Base-by-base conservation (phyloP, 2,888 invertebrate species). In the Philereme vetulata region DNA sequence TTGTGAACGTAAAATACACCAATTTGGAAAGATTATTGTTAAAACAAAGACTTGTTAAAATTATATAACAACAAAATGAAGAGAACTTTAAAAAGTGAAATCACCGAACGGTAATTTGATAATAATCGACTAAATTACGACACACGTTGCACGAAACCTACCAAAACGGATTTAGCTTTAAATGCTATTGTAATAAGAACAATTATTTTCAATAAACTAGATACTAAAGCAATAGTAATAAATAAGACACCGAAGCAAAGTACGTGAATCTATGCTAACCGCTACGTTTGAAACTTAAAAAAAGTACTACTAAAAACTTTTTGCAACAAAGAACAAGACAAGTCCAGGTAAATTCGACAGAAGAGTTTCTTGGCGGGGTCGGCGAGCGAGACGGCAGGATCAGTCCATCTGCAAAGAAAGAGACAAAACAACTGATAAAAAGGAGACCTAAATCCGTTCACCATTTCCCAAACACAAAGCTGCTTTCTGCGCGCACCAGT, bases 351-450 rank as follows among this genome's bases (percentile, higher is more conserved):
- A 56, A 65, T 66, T 65, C 7, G 2, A 21, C 21, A 65, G 67
- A 68, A 72, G 54, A 46, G 56, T 74, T 74, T 65, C 74, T 65
- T 55, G 72, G 60, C 66, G 67, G 65, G 67, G 70, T 57, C 62
- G 70, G 63, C 51, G 77, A 83, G 79, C 72, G 80, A 79, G 81
- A 81, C 73, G 70, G 76, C 77, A 62, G 51, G 35, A 72, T 70
- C 75, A 72, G 73, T 73, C 79, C 77, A 90, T 87, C 91, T 92
- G 91, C 62, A 92, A 91, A 88, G 86, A 90, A 72, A 90, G 89
- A 91, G 88, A 91, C 82, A 87, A 77, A 83, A 85, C 76, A 80
- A 72, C 62, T 77, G 84, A 88, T 87, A 89, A 75, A 78, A 71
- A 68, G 69, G 77, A 79, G 71, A 74, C 73, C 72, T 71, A 71